phyloP scores from a whole-genome alignment of 1,140 invertebrate genomes.

The Leptopilina clavipes region DNA sequence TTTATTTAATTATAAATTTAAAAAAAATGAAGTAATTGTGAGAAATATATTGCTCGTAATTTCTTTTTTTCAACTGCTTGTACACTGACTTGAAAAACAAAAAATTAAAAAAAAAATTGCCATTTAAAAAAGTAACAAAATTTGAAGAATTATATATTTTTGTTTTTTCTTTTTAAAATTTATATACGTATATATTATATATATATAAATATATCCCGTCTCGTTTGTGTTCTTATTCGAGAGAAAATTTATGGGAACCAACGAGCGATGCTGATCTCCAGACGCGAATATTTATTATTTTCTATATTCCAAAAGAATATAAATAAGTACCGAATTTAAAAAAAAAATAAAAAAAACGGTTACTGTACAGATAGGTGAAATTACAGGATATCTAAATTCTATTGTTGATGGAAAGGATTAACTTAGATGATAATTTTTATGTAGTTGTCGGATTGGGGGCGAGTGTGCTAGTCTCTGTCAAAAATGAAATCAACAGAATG shows the following conservation, averaged over 20 bases:
- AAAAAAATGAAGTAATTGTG: neutral
- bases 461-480: constrained; percentile 66
- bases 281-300: constrained; percentile 24
- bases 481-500: constrained; percentile 64
- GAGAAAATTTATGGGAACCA: constrained; percentile 17
- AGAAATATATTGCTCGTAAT: neutral
- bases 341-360: neutral
- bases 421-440: constrained; percentile 22
- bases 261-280: constrained; percentile 21
- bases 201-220: constrained; percentile 10
- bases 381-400: neutral
- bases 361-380: constrained; percentile 24
- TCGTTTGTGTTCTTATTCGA: constrained; percentile 28
- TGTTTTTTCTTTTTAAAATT: neutral
- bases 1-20: neutral
- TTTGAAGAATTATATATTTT: constrained; percentile 15
- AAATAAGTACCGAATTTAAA: constrained; percentile 20
- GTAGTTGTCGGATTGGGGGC: constrained; percentile 44
- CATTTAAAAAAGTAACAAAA: neutral
- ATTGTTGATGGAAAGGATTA: constrained; percentile 22
- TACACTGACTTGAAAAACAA: constrained; percentile 7
- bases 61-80: neutral
- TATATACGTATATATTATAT: neutral
- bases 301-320: constrained; percentile 18
- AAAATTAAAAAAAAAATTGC: neutral